Percentiles rank a stretch among this genome's conserved stretches.
phyloP scores from a whole-genome alignment of 2,113 vertebrate genomes.

The Lamprologus lemairii region DNA sequence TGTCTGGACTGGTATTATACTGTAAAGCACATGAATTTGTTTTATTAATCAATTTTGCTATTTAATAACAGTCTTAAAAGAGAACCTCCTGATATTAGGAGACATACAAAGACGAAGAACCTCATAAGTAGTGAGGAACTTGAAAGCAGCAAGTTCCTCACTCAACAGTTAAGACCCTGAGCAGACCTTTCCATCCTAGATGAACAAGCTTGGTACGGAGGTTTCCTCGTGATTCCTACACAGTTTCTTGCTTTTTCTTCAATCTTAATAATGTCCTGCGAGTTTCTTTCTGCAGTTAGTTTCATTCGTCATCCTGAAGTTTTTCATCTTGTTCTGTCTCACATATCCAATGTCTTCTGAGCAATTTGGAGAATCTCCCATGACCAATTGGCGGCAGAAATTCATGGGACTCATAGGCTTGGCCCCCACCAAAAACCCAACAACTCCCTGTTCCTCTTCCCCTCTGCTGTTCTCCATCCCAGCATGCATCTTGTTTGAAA shows the following conservation, averaged over 20 bases:
- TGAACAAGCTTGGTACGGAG: background rate
- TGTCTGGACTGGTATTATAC: background rate
- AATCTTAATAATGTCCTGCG: background rate
- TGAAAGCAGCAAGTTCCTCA: background rate
- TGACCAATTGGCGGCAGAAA: background rate
- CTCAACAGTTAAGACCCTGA: background rate
- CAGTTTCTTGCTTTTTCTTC: background rate
- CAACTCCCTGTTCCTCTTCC: background rate
- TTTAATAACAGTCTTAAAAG: background rate
- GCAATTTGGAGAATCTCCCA: background rate
- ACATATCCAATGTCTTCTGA: background rate
- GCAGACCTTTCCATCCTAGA: background rate
- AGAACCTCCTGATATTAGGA: background rate
- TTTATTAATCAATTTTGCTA: background rate
- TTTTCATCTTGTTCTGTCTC: background rate
- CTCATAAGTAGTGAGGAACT: background rate
- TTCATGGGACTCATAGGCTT: background rate
- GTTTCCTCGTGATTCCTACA: background rate
- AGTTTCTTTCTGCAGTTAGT: background rate
- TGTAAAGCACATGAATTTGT: background rate
- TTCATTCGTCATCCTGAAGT: background rate
- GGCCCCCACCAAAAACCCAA: background rate
- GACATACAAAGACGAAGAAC: background rate
- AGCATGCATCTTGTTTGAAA: background rate
- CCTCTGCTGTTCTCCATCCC: conserved; percentile 38